Percentiles rank a stretch among this genome's conserved stretches.
phyloP scores from a whole-genome alignment of 37 sponge, comb jelly and placozoan genomes.

The Spongilla lacustris region DNA sequence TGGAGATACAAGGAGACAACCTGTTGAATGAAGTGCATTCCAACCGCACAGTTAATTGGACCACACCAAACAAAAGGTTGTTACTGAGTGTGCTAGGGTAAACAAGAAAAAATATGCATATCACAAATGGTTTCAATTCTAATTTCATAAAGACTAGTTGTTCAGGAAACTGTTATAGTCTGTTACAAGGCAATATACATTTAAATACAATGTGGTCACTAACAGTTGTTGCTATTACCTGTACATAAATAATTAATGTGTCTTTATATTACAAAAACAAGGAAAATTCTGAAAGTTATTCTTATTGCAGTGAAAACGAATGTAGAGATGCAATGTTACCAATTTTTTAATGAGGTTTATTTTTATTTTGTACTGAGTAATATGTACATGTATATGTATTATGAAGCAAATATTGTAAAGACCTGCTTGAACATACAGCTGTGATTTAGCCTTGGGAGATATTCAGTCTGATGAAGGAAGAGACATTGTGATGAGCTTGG shows the following conservation, averaged over 20 bases:
- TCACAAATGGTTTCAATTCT: background rate
- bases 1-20: conserved; percentile 52
- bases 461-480: conserved; percentile 92
- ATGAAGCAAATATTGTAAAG: background rate
- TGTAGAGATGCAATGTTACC: too few species aligned
- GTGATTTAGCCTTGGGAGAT: conserved; percentile 84
- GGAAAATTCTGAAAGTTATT: too few species aligned
- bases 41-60: conserved; percentile 61
- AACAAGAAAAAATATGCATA: background rate
- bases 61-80: conserved; percentile 54
- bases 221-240: too few species aligned
- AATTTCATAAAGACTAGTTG: background rate
- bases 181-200: too few species aligned
- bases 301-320: too few species aligned
- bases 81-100: background rate
- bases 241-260: too few species aligned
- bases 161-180: too few species aligned
- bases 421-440: background rate
- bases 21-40: conserved; percentile 65
- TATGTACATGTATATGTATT: too few species aligned
- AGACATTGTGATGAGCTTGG: conserved; percentile 80
- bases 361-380: too few species aligned
- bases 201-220: too few species aligned
- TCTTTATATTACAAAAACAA: too few species aligned
- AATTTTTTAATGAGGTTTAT: too few species aligned